These are phyloP conservation scores for Nephrotoma guestfalica DNA, from an alignment of 2,888 invertebrate species.

Conservation along the genomic window DNA sequence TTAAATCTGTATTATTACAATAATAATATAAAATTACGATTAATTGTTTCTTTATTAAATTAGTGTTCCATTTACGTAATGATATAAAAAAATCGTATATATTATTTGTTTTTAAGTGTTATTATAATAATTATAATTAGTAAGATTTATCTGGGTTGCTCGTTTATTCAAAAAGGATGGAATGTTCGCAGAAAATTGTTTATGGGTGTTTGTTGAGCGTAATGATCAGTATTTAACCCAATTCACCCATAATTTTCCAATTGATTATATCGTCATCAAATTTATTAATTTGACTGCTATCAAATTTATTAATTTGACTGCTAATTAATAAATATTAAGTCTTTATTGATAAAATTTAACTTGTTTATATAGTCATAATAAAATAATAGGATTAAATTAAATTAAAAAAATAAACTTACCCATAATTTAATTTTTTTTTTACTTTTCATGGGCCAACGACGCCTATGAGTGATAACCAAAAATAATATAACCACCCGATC, in stretches of 20 bases:
- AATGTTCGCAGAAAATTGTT: neutral
- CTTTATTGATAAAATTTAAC: neutral
- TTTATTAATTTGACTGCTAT: neutral
- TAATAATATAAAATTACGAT: neutral
- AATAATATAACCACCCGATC: neutral
- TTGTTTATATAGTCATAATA: neutral
- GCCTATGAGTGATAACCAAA: neutral
- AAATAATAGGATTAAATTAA: neutral
- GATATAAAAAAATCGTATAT: neutral
- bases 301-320: neutral
- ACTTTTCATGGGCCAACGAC: neutral
- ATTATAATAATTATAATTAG: neutral
- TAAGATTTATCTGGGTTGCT: neutral
- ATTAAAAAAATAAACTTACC: neutral
- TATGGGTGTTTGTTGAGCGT: neutral
- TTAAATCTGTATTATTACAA: neutral
- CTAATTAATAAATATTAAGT: neutral
- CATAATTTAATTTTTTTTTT: neutral
- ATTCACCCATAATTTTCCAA: neutral
- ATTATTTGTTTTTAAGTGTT: neutral
- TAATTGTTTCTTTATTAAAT: neutral
- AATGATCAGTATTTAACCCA: neutral
- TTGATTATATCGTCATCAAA: neutral
- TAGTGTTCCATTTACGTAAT: neutral
- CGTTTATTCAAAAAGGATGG: neutral